Evolutionary conservation across 1,140 invertebrate genomes (phyloP).

Genomic region (Apis dorsata): DNA sequence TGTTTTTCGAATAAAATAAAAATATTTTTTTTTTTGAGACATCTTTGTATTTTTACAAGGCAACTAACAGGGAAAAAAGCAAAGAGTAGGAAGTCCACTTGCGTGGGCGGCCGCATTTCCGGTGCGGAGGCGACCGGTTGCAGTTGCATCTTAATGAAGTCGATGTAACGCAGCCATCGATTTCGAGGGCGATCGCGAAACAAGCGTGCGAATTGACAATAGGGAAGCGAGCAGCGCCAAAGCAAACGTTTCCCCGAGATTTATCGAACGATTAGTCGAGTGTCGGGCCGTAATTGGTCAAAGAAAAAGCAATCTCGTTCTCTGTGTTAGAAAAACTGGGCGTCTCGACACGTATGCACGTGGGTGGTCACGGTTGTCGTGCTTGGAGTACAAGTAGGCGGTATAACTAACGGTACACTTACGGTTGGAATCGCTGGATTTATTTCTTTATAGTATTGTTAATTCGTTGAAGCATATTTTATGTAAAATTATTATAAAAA

Average conservation of each 20-base stretch:
- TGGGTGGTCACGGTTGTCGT: slow-evolving; percentile 35
- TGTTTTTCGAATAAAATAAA: too few species aligned
- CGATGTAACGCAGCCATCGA: neutral
- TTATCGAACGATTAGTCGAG: slow-evolving; percentile 39
- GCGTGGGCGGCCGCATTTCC: neutral
- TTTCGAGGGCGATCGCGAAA: slow-evolving; percentile 17
- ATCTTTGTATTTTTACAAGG: neutral
- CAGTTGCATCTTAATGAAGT: neutral
- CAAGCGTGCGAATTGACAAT: neutral
- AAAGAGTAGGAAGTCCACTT: neutral
- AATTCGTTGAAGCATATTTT: too few species aligned
- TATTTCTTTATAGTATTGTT: too few species aligned
- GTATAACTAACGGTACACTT: neutral
- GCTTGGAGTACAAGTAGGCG: neutral
- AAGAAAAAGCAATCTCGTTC: slow-evolving; percentile 24
- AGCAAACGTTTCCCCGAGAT: slow-evolving; percentile 34
- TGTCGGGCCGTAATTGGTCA: slow-evolving; percentile 36
- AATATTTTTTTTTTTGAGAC: too few species aligned
- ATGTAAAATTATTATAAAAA: neutral
- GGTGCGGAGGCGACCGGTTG: neutral
- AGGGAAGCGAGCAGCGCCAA: neutral
- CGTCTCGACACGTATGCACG: neutral
- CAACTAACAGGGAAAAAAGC: neutral
- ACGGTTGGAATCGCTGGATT: too few species aligned
- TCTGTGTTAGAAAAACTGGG: slow-evolving; percentile 23